These are phyloP conservation scores for Antennarius striatus DNA, from an alignment of 2,113 vertebrate species.

Conservation along the genomic window DNA sequence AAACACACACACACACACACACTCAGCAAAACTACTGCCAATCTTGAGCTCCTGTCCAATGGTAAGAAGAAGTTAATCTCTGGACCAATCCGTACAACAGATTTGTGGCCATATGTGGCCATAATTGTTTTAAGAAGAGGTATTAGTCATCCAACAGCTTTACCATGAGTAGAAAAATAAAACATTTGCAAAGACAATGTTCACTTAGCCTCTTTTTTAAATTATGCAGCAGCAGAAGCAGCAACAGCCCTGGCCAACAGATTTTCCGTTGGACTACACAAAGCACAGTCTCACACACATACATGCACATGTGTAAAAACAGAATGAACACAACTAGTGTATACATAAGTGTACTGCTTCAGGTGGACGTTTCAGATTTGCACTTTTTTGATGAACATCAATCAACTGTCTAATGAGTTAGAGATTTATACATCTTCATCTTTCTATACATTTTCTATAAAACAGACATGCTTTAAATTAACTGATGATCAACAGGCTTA, in stretches of 20 bases:
- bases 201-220: constrained; percentile 46
- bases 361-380: constrained; percentile 73
- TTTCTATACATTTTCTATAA: constrained; percentile 76
- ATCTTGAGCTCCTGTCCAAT: constrained; percentile 35
- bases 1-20: background rate
- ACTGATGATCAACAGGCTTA: constrained; percentile 65
- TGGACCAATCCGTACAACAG: constrained; percentile 30
- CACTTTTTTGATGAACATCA: constrained; percentile 56
- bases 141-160: constrained; percentile 42
- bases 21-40: constrained; percentile 30
- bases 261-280: constrained; percentile 62
- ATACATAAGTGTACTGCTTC: constrained; percentile 64
- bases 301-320: constrained; percentile 76
- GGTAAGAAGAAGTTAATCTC: constrained; percentile 13
- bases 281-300: constrained; percentile 61
- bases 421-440: constrained; percentile 68
- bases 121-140: constrained; percentile 51
- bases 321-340: constrained; percentile 69
- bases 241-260: constrained; percentile 35
- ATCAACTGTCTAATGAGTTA: constrained; percentile 61
- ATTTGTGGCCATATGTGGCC: constrained; percentile 46
- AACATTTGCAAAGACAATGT: constrained; percentile 67
- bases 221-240: constrained; percentile 67
- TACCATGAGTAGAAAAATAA: constrained; percentile 73
- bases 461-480: constrained; percentile 80